These are phyloP conservation scores for Agrypnia vestita DNA, from an alignment of 1,140 invertebrate genomes.

Conservation along the genomic window DNA sequence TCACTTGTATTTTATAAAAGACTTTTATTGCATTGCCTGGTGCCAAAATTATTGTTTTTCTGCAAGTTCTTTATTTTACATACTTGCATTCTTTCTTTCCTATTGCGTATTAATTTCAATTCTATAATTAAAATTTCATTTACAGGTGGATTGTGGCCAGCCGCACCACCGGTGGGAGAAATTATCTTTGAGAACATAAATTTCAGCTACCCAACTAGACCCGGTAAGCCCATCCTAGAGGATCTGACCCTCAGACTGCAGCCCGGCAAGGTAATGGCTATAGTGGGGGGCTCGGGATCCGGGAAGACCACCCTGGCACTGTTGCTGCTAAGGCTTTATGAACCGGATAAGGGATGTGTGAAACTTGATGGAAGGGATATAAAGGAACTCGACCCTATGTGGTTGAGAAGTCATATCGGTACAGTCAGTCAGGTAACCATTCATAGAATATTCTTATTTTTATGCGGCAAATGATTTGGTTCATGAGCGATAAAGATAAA, in stretches of 20 bases:
- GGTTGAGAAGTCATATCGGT: conserved; percentile 84
- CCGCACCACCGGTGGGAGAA: conserved; percentile 74
- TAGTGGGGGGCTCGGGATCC: conserved; percentile 90
- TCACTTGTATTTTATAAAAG: no score
- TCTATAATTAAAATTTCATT: conserved; percentile 35
- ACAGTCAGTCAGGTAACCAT: conserved; percentile 81
- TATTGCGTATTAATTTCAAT: no score
- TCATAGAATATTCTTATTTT: neutral
- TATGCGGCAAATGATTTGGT: no score
- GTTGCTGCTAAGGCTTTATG: conserved; percentile 87
- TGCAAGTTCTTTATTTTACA: no score
- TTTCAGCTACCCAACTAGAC: conserved; percentile 85
- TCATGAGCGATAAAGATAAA: no score
- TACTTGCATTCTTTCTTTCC: no score
- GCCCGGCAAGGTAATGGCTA: conserved; percentile 82
- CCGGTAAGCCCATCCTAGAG: conserved; percentile 77
- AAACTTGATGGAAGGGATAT: conserved; percentile 80
- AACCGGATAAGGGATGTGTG: conserved; percentile 80
- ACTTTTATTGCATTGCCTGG: no score
- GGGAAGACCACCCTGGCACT: conserved; percentile 89
- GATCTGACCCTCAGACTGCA: conserved; percentile 81
- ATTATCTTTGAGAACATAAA: conserved; percentile 82
- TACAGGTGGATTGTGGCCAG: conserved; percentile 74
- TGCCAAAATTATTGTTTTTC: no score
- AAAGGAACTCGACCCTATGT: conserved; percentile 77